These are phyloP conservation scores for Pachyrhynchus sulphureomaculatus DNA, from an alignment of 1,140 invertebrate species.

Conservation along the genomic window DNA sequence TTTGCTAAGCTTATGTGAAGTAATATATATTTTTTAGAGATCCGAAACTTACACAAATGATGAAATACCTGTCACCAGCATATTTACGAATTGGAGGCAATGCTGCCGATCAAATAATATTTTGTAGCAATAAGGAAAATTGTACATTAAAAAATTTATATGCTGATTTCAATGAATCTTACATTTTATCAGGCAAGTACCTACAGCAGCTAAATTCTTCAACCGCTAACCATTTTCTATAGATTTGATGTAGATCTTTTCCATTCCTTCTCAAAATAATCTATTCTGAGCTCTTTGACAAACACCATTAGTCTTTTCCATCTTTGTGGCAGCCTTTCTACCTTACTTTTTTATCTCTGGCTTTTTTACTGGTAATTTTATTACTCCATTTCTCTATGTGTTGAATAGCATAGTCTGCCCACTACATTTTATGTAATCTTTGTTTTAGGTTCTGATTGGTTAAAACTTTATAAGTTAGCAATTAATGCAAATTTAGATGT, in stretches of 20 bases:
- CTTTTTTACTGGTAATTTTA: too few relatives aligned
- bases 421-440: too few relatives aligned
- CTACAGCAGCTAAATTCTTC: slow-evolving; percentile 42
- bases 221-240: slow-evolving; percentile 43
- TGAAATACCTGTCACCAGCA: slow-evolving; percentile 58
- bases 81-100: slow-evolving; percentile 67
- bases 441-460: slow-evolving; percentile 54
- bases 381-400: too few relatives aligned
- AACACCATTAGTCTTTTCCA: too few relatives aligned
- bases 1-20: too few relatives aligned
- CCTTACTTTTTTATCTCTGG: too few relatives aligned
- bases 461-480: slow-evolving; percentile 63
- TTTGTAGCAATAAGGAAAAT: slow-evolving; percentile 46
- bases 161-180: slow-evolving; percentile 35
- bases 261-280: not conserved
- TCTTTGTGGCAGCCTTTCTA: too few relatives aligned
- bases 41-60: slow-evolving; percentile 56
- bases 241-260: not conserved
- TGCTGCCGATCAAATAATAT: slow-evolving; percentile 65
- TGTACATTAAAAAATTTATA: slow-evolving; percentile 34
- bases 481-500: slow-evolving; percentile 39
- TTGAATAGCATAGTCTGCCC: not conserved
- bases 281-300: too few relatives aligned
- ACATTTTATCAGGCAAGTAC: slow-evolving; percentile 42
- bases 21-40: too few relatives aligned